phyloP scores from a whole-genome alignment of 2,888 invertebrate genomes.

The Dryomyza anilis region DNA sequence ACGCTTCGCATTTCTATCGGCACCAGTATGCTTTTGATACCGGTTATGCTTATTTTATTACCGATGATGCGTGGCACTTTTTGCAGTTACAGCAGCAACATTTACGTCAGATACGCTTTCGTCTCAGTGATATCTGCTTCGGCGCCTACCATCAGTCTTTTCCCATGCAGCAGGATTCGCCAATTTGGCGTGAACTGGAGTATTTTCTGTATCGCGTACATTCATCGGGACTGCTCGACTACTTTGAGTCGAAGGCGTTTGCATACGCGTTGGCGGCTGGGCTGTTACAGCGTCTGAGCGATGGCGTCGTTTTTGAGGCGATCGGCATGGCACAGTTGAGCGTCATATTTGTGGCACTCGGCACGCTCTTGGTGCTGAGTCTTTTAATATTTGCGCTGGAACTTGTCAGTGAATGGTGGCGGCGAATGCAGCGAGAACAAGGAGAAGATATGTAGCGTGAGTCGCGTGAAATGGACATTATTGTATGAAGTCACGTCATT shows the following conservation, averaged over 20 bases:
- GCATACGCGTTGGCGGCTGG: slow-evolving; percentile 44
- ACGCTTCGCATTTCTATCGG: slow-evolving; percentile 37
- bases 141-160: slow-evolving; percentile 42
- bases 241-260: slow-evolving; percentile 44
- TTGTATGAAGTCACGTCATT: too few relatives aligned
- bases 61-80: slow-evolving; percentile 51
- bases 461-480: too few relatives aligned
- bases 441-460: too few relatives aligned
- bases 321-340: slow-evolving; percentile 47
- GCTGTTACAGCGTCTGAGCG: slow-evolving; percentile 40
- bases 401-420: neutral
- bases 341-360: slow-evolving; percentile 44
- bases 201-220: slow-evolving; percentile 48
- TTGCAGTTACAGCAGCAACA: slow-evolving; percentile 47
- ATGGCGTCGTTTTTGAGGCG: slow-evolving; percentile 40
- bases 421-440: neutral
- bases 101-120: slow-evolving; percentile 43
- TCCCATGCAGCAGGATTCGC: slow-evolving; percentile 39
- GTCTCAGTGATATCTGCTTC: slow-evolving; percentile 51
- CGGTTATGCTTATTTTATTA: slow-evolving; percentile 46
- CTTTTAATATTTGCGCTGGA: neutral
- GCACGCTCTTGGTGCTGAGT: slow-evolving; percentile 27
- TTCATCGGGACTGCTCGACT: slow-evolving; percentile 46
- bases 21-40: slow-evolving; percentile 35
- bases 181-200: slow-evolving; percentile 34